phyloP scores from a whole-genome alignment of 2,113 vertebrate genomes.

The Pluvialis apricaria region DNA sequence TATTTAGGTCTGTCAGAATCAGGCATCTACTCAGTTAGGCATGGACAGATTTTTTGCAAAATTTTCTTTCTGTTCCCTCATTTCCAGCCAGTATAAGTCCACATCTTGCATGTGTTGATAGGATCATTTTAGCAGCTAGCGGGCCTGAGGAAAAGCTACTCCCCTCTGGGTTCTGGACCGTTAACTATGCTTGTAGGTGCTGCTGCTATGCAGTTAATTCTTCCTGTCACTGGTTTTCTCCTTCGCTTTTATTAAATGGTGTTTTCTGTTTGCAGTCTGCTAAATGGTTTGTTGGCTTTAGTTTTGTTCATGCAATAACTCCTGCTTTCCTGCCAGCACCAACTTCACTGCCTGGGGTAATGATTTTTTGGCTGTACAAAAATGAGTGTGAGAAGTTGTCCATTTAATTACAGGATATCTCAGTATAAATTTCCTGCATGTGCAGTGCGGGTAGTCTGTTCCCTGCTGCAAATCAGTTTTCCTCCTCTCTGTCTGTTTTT shows the following conservation, averaged over 20 bases:
- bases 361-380: constrained; percentile 1
- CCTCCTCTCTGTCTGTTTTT: background rate
- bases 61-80: background rate
- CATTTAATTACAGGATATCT: constrained; percentile 5
- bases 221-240: background rate
- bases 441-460: background rate
- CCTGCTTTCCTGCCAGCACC: background rate
- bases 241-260: background rate
- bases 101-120: background rate
- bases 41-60: background rate
- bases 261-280: background rate
- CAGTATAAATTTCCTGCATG: background rate
- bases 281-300: background rate
- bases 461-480: background rate
- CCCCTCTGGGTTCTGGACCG: background rate
- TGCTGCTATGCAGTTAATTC: background rate
- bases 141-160: background rate
- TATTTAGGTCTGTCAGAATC: background rate
- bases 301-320: background rate
- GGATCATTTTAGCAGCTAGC: background rate
- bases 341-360: background rate
- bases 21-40: background rate
- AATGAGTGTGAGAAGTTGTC: background rate
- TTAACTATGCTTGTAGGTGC: background rate
- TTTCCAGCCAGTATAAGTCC: background rate